A percentile compares a stretch with the other conserved stretches of the same genome.
phyloP scores from a whole-genome alignment of 2,888 invertebrate genomes.

The Polymixis lichenea region DNA sequence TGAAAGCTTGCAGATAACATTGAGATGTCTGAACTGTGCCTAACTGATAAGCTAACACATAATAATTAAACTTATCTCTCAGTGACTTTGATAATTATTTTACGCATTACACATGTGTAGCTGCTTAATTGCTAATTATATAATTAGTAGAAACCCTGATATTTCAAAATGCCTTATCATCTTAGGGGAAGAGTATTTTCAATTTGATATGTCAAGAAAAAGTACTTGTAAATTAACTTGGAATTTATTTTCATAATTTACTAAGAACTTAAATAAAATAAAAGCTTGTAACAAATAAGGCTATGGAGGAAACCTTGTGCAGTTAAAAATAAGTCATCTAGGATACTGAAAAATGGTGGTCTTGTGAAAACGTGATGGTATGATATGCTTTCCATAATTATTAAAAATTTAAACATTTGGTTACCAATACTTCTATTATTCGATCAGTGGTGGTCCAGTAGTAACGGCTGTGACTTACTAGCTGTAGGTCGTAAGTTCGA shows the following conservation, averaged over 20 bases:
- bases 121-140: slow-evolving; percentile 5
- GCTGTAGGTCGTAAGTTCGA: no score
- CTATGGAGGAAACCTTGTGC: background rate
- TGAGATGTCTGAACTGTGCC: slow-evolving; percentile 55
- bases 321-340: background rate
- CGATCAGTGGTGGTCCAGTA: no score
- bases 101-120: slow-evolving; percentile 7
- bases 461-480: no score
- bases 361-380: background rate
- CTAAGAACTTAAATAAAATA: no score
- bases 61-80: slow-evolving; percentile 52
- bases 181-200: background rate
- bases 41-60: slow-evolving; percentile 51
- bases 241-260: no score
- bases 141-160: background rate
- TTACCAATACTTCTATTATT: no score
- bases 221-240: background rate
- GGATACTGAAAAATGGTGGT: background rate
- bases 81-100: slow-evolving; percentile 54
- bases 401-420: no score
- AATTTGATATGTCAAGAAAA: background rate
- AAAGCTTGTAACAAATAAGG: slow-evolving; percentile 3
- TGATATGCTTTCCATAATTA: background rate
- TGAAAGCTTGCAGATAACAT: slow-evolving; percentile 57
- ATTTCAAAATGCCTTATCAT: background rate